Conservation (phyloP, 2,113 vertebrate species). For the Stercorarius parasiticus region DNA sequence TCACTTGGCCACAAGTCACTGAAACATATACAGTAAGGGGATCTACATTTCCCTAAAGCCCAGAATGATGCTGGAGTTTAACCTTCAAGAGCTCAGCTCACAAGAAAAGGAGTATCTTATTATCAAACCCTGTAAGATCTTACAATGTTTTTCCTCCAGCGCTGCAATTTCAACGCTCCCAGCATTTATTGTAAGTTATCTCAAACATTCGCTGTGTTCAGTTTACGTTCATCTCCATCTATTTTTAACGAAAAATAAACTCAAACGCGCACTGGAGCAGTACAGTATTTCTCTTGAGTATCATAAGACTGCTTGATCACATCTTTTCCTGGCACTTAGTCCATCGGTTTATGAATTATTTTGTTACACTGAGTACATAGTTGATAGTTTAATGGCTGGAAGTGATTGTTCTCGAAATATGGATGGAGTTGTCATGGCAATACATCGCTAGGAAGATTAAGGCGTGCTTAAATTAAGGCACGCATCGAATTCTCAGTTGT, state of each 20-base stretch:
- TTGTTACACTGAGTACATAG: slow-evolving; percentile 36
- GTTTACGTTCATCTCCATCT: slow-evolving; percentile 31
- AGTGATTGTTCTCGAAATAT: slow-evolving; percentile 53
- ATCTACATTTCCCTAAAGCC: neutral
- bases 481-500: slow-evolving; percentile 23
- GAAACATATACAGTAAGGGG: neutral
- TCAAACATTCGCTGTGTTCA: neutral
- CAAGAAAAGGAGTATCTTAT: neutral
- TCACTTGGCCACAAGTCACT: neutral
- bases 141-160: neutral
- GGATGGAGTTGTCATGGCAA: slow-evolving; percentile 53
- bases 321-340: slow-evolving; percentile 56
- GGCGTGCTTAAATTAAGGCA: slow-evolving; percentile 40
- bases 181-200: neutral
- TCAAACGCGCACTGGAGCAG: neutral
- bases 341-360: slow-evolving; percentile 52
- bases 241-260: slow-evolving; percentile 54
- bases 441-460: slow-evolving; percentile 37
- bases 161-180: neutral
- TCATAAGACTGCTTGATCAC: slow-evolving; percentile 13
- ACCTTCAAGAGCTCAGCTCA: neutral
- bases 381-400: slow-evolving; percentile 59
- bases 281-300: slow-evolving; percentile 22
- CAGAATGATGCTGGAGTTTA: neutral
- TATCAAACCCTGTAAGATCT: neutral